Evolutionary conservation across 2,113 vertebrate species (phyloP).

Genomic region (Hiodon tergisus): DNA sequence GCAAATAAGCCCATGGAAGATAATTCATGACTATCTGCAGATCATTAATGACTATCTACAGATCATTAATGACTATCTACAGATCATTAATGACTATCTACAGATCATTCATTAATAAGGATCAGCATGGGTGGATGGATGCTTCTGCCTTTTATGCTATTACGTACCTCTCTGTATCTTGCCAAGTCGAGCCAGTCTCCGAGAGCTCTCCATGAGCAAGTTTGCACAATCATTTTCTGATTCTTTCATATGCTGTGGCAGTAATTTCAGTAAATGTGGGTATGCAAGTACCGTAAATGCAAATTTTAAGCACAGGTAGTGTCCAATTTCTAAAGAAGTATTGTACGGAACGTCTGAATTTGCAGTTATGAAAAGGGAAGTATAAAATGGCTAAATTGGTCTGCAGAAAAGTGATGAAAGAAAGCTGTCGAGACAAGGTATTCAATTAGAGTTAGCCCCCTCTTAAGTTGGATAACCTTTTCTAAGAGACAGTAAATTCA

Average conservation of each 20-base stretch:
- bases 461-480: neutral
- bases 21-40: neutral
- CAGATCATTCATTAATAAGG: neutral
- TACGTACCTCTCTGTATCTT: no score
- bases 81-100: neutral
- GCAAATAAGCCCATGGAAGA: neutral
- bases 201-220: neutral
- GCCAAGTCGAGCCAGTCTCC: neutral
- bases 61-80: no score
- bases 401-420: conserved; percentile 18
- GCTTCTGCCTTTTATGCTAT: no score
- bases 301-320: conserved; percentile 12
- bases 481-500: neutral
- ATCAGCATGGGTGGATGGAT: neutral
- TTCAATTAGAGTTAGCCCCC: neutral
- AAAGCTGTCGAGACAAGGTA: neutral
- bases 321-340: conserved; percentile 17
- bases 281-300: neutral
- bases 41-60: no score
- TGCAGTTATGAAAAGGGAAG: conserved; percentile 17
- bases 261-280: neutral
- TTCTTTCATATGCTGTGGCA: neutral
- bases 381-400: conserved; percentile 17
- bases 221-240: neutral
- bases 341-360: conserved; percentile 13